Evolutionary conservation across 2,113 vertebrate species (phyloP), one percentile per base, ranked within the genome.

Genomic region (Scortum barcoo): DNA sequence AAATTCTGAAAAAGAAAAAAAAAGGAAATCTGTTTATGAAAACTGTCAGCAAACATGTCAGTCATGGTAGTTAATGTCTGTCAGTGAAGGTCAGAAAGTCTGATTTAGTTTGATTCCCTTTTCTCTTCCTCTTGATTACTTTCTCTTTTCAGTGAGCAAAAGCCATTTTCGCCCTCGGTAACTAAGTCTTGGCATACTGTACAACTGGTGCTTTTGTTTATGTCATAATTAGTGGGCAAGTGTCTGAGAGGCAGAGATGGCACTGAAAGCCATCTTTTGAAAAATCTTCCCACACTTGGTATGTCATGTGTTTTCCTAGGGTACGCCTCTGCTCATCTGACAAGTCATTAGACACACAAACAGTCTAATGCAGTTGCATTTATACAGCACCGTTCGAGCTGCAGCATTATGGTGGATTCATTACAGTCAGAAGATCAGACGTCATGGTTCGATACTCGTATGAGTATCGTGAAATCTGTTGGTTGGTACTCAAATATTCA

Each of bases 181-280:
- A 66, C 33, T 42, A 75, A 69, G 36, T 54, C 68, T 57, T 50
- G 42, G 48, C 58, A 22, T 19, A 38, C 22, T 53, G 26, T 57
- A 66, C 53, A 85, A 89, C 61, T 62, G 56, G 40, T 28, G 38
- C 71, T 86, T 90, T 58, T 83, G 76, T 88, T 81, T 38, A 33
- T 60, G 44, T 53, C 42, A 40, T 78, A 83, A 81, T 86, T 75
- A 60, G 33, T 63, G 46, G 80, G 44, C 50, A 44, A 85, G 56
- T 14, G 61, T 73, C 78, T 82, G 76, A 66, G 51, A 85, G 72
- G 58, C 79, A 74, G 40, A 69, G 13, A 68, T 13, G 48, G 46
- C 57, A 57, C 50, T 73, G 54, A 83, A 86, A 81, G 70, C 20
- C 57, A 19, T 80, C 72, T 73, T 83, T 85, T 66, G 42, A 76